Conservation (phyloP, 2,113 vertebrate genomes). For the Myotis yumanensis region DNA sequence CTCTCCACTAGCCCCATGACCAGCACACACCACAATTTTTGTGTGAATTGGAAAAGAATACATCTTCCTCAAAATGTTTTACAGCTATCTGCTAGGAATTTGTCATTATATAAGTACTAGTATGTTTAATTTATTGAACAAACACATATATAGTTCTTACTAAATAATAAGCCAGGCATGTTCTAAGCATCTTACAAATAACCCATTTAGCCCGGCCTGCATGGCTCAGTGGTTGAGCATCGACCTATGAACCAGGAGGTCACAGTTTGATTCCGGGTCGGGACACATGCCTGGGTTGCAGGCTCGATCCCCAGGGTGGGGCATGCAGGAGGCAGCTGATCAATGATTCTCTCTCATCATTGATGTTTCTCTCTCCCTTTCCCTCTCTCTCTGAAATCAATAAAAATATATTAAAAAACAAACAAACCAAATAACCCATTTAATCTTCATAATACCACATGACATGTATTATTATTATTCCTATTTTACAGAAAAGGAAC, state of each 20-base stretch:
- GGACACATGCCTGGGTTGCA: too few species aligned
- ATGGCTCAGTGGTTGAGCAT: too few species aligned
- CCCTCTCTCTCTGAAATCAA: too few species aligned
- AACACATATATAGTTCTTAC: neutral
- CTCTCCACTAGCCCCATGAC: too few species aligned
- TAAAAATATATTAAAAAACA: too few species aligned
- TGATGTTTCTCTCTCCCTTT: too few species aligned
- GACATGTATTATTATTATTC: neutral
- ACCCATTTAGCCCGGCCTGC: neutral
- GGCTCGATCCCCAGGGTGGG: too few species aligned
- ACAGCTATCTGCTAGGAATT: neutral
- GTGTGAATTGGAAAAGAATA: neutral
- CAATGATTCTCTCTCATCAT: too few species aligned
- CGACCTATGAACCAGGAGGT: too few species aligned
- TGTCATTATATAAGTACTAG: neutral
- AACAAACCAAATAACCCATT: neutral
- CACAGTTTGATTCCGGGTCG: too few species aligned
- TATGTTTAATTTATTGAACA: neutral
- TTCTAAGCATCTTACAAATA: neutral
- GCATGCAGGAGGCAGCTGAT: too few species aligned
- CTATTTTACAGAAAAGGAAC: neutral
- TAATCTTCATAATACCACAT: neutral
- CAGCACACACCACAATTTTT: neutral
- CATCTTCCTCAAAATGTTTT: neutral
- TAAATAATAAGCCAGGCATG: neutral